Evolutionary conservation across 1,140 invertebrate species (phyloP).

Genomic region (Drosophila ficusphila): DNA sequence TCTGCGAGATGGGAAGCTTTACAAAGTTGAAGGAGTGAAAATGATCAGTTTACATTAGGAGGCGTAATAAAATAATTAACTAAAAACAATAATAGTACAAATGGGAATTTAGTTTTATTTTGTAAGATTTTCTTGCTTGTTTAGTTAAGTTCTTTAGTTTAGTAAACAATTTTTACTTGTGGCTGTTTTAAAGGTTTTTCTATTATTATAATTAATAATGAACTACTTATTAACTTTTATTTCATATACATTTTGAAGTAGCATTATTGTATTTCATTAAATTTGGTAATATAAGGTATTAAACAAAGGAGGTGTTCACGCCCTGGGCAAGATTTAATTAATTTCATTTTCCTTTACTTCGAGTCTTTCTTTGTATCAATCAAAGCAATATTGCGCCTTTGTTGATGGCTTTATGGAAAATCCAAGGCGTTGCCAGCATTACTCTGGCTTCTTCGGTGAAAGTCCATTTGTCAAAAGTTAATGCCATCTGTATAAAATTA

Average conservation of each 20-base stretch:
- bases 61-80: background rate
- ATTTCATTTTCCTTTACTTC: slow-evolving; percentile 11
- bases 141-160: no score
- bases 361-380: slow-evolving; percentile 25
- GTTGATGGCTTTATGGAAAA: slow-evolving; percentile 36
- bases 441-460: slow-evolving; percentile 21
- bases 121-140: no score
- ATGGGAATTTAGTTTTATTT: no score
- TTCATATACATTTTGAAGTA: no score
- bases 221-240: no score
- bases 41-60: background rate
- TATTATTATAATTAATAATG: no score
- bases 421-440: slow-evolving; percentile 35
- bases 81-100: no score
- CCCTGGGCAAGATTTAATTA: background rate
- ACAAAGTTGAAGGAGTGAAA: background rate
- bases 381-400: slow-evolving; percentile 30
- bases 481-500: slow-evolving; percentile 63
- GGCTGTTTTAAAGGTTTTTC: no score
- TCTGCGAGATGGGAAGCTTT: background rate
- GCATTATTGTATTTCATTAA: background rate
- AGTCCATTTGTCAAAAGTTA: slow-evolving; percentile 39
- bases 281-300: background rate
- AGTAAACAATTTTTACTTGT: no score
- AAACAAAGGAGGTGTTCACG: background rate